Conservation (phyloP, 1,140 invertebrate genomes). For the Drosophila ficusphila region DNA sequence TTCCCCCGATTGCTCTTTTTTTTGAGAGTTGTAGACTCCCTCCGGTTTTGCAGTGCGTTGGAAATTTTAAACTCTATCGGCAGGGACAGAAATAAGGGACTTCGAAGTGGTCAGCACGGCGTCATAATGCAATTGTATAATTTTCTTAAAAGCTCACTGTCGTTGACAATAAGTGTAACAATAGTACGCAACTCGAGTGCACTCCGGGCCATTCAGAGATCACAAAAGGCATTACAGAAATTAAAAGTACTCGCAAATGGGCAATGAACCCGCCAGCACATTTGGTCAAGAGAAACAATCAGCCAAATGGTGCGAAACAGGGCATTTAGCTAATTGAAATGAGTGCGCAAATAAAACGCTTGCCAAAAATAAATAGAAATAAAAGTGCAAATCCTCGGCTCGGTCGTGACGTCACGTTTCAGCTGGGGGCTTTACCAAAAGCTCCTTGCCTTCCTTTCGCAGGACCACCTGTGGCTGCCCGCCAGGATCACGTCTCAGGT, state of each 20-base stretch:
- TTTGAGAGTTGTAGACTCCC: constrained; percentile 34
- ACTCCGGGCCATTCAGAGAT: constrained; percentile 56
- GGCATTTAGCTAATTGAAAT: constrained; percentile 77
- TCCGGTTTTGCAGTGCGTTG: constrained; percentile 50
- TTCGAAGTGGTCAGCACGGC: constrained; percentile 64
- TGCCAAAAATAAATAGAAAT: constrained; percentile 55
- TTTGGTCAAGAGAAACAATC: constrained; percentile 65
- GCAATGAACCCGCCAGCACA: constrained; percentile 60
- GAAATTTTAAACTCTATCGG: constrained; percentile 65
- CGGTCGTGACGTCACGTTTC: constrained; percentile 56
- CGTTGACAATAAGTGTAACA: constrained; percentile 38
- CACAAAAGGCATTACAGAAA: constrained; percentile 76
- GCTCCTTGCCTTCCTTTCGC: constrained; percentile 10
- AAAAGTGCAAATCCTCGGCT: constrained; percentile 61
- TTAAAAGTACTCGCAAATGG: constrained; percentile 71
- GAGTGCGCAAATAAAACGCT: constrained; percentile 46
- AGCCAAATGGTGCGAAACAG: constrained; percentile 73
- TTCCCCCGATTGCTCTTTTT: constrained; percentile 61
- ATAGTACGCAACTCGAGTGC: constrained; percentile 52
- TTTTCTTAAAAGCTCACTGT: constrained; percentile 75
- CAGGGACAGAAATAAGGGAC: constrained; percentile 1
- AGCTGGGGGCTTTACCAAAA: constrained; percentile 38
- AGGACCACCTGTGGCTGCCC: constrained; percentile 67
- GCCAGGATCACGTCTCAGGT: constrained; percentile 67
- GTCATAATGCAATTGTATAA: constrained; percentile 82